Base-by-base conservation (phyloP, 2,113 vertebrate genomes). In the Psephotus haematonotus region DNA sequence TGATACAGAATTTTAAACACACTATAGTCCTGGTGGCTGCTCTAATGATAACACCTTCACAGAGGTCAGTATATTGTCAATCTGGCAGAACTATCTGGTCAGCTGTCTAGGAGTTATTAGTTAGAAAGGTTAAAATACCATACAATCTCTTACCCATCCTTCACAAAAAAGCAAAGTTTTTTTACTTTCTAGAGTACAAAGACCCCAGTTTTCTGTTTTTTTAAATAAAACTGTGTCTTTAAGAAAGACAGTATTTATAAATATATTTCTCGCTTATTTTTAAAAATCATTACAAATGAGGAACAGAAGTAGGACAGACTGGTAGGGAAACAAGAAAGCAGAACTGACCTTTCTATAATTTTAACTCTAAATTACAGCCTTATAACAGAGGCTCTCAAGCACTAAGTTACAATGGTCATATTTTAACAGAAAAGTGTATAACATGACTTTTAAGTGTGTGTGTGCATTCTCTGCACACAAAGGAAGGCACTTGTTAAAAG, bases 331-430 rank as follows among this genome's bases (percentile, higher is more conserved):
- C 52, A 95, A 88, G 88, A 87, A 93, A 93, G 82, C 68, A 94
- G 68, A 88, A 67, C 9, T 37, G 70, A 74, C 78, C 77, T 82
- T 95, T 93, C 87, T 71, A 91, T 49, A 83, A 65, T 62, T 89
- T 68, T 86, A 62, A 2, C n/a, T 95, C 82, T 92, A 88, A 92
- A 94, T 81, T 91, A 86, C 78, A 81, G 92, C 85, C 55, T 60
- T 86, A 85, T 64, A 88, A 89, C 47, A 83, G 7, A 47, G 31
- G 24, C 41, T 63, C 16, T 29, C 55, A 80, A 90, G 59, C 52
- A 91, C 37, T 75, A 71, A 88, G 75, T 93, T 74, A 76, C 43
- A 83, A 44, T 57, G 39, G 16, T 59, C 33, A 27, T 74, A 89
- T 65, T 86, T 83, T 67, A 77, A 93, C 88, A 44, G 44, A 86